Evolutionary conservation across 2,888 invertebrate genomes (phyloP).

Genomic region (Ectemnius cavifrons): DNA sequence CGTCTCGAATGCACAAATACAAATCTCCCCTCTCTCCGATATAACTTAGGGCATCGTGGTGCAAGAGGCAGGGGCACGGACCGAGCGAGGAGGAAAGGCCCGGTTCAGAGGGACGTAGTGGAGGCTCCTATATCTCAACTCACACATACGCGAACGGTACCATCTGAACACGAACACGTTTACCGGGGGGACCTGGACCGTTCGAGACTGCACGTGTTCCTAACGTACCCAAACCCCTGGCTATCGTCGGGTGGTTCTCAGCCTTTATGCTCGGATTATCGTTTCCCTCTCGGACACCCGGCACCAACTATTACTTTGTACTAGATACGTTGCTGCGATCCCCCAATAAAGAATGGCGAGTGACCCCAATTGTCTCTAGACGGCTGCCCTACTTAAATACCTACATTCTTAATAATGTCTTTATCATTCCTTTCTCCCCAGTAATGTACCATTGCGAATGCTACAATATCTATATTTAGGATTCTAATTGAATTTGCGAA

Average conservation of each 20-base stretch:
- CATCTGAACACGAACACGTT: conserved; percentile 74
- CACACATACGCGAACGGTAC: conserved; percentile 66
- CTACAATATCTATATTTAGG: too few relatives aligned
- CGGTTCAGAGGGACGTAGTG: conserved; percentile 44
- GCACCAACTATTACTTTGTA: background rate
- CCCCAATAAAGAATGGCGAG: too few relatives aligned
- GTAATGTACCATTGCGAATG: too few relatives aligned
- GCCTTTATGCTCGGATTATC: conserved; percentile 24
- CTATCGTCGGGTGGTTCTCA: conserved; percentile 73
- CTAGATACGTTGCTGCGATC: background rate
- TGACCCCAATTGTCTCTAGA: too few relatives aligned
- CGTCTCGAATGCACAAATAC: conserved; percentile 75
- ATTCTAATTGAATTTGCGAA: too few relatives aligned
- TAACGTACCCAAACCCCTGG: conserved; percentile 76
- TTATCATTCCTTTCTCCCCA: too few relatives aligned
- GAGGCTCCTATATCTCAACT: conserved; percentile 72
- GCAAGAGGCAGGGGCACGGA: conserved; percentile 24
- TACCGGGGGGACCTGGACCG: conserved; percentile 71
- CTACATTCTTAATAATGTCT: too few relatives aligned
- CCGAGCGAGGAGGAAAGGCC: conserved; percentile 41
- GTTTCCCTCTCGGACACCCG: background rate
- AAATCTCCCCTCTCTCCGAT: conserved; percentile 69
- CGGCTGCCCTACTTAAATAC: too few relatives aligned
- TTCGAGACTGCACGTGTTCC: conserved; percentile 77
- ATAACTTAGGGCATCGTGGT: conserved; percentile 63